Evolutionary conservation across 2,888 invertebrate species (phyloP), one percentile per base, ranked within the genome.

Genomic region (Holacanthella duospinosa): DNA sequence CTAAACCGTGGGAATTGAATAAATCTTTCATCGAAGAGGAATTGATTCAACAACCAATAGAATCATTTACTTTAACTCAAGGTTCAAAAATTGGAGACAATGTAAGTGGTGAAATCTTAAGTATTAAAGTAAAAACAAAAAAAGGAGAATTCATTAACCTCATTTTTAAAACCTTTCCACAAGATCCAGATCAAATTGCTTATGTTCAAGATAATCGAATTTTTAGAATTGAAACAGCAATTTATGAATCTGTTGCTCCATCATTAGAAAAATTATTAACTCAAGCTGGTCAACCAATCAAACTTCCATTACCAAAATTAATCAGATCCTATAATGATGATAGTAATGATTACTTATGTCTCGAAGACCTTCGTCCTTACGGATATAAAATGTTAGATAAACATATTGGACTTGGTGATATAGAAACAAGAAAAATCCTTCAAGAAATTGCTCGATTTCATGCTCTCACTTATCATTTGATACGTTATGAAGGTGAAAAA

Each of bases 341-440:
- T 59, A 43, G 61, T 26, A 19, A 62, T 12, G 69, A 69, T 29
- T 71, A 63, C 60, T 36, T 71, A 25, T 55, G 64, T 25, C 61
- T 71, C 2, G 68, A 65, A 56, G 71, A 71, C 55, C 53, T 68
- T 3, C 68, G 71, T n/a, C 68, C 67, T 9, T 9, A 57, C 1
- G 69, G 69, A 3, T 71, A 62, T 53, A 29, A 21, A 43, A 71
- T 71, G 71, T 64, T 66, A 2, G 63, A 71, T 44, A 69, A 71
- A 44, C 25, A n/a, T 1, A 29, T 43, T 2, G 62, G 66, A 2
- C 55, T 69, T 21, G 64, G 58, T 1, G 44, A 64, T 12, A 63
- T 54, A 21, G 66, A 71, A 55, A 64, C 60, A 19, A 27, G 48
- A 1, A 28, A 68, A 9, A 64, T 65, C 12, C 26, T 70, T 36